These are phyloP conservation scores for Notarius lentiginosus DNA, from an alignment of 2,113 vertebrate genomes.

Conservation along the genomic window DNA sequence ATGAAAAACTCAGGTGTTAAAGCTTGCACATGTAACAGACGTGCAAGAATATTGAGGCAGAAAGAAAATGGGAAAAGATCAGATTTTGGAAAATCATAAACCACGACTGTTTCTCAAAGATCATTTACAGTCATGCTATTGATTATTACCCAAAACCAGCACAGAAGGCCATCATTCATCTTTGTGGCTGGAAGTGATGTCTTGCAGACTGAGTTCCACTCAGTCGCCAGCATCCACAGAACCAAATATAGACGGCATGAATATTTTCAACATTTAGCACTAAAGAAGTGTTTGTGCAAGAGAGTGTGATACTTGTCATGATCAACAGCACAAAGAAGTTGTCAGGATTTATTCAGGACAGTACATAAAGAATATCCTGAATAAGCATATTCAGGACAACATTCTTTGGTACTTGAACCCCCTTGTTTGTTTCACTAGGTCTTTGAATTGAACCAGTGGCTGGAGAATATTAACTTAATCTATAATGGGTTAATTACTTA, in stretches of 20 bases:
- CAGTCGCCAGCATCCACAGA: constrained; percentile 53
- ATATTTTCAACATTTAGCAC: constrained; percentile 63
- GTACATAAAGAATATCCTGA: too few relatives aligned
- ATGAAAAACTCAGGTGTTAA: constrained; percentile 15
- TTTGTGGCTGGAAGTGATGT: constrained; percentile 50
- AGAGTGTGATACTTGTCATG: constrained; percentile 9
- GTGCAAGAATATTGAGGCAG: constrained; percentile 14
- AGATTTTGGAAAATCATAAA: constrained; percentile 57
- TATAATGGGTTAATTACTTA: not conserved
- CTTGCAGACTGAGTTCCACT: constrained; percentile 60
- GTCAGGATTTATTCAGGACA: not conserved
- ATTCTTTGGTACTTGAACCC: not conserved
- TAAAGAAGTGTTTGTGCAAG: constrained; percentile 39
- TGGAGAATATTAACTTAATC: not conserved
- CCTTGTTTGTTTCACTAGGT: not conserved
- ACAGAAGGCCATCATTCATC: constrained; percentile 66
- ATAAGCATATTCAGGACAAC: too few relatives aligned
- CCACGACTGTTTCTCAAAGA: constrained; percentile 56
- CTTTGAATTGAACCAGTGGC: not conserved
- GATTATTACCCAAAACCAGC: constrained; percentile 70
- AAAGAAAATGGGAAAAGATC: constrained; percentile 49
- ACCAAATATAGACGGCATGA: constrained; percentile 59
- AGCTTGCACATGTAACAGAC: not conserved
- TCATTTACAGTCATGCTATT: constrained; percentile 66
- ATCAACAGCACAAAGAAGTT: constrained; percentile 3